phyloP scores from a whole-genome alignment of 2,113 vertebrate genomes.

The Conger conger region DNA sequence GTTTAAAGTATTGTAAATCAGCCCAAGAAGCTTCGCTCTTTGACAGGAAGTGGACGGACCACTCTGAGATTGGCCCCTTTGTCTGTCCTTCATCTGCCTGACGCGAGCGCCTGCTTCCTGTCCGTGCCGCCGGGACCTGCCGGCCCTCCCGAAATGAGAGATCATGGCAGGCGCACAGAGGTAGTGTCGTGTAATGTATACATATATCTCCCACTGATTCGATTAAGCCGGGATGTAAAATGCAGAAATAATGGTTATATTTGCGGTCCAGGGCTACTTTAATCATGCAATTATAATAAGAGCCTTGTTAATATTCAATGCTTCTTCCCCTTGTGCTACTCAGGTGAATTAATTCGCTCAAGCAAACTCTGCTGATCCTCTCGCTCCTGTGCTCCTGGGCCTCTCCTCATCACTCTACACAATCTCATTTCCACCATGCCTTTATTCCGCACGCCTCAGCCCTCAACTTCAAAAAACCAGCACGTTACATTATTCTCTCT shows the following conservation, averaged over 20 bases:
- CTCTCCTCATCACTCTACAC: constrained; percentile 20
- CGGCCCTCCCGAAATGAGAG: constrained; percentile 2
- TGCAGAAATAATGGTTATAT: constrained; percentile 45
- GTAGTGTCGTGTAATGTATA: constrained; percentile 31
- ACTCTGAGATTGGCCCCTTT: constrained; percentile 37
- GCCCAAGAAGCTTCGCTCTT: not conserved
- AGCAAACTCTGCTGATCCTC: constrained; percentile 37
- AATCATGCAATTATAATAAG: constrained; percentile 46
- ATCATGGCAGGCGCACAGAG: constrained; percentile 29
- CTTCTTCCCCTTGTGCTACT: constrained; percentile 36
- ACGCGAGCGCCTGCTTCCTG: constrained; percentile 35
- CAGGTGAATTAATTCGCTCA: constrained; percentile 48
- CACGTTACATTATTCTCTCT: not conserved
- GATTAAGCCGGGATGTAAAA: constrained; percentile 46
- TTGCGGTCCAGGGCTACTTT: constrained; percentile 40
- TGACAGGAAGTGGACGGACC: not conserved
- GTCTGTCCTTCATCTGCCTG: constrained; percentile 24
- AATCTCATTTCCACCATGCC: constrained; percentile 30
- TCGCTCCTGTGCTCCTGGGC: constrained; percentile 1
- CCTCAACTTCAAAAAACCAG: not conserved
- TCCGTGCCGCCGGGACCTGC: constrained; percentile 19
- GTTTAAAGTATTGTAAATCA: constrained; percentile 56
- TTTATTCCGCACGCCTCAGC: not conserved
- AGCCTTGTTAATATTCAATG: constrained; percentile 48
- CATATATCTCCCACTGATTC: constrained; percentile 23